Evolutionary conservation across 64 coral and sea anemone species (phyloP).

Genomic region (Dendrophyllia cribrosa): DNA sequence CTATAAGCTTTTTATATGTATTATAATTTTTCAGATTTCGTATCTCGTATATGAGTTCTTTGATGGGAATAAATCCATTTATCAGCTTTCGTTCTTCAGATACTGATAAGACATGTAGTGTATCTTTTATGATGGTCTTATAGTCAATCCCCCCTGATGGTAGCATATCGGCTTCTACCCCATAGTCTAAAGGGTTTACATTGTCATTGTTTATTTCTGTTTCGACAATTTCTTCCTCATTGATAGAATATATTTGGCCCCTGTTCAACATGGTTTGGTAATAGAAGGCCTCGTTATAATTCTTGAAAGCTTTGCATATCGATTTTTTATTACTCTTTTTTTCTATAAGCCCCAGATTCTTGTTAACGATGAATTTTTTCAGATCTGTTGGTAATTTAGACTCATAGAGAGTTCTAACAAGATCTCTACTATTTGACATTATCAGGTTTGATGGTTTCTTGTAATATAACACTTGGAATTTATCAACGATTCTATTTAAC

Average conservation of each 20-base stretch:
- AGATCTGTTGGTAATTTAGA: background rate
- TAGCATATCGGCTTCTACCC: constrained; percentile 29
- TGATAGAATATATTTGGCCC: no score
- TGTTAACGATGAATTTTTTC: constrained; percentile 39
- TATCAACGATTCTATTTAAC: no score
- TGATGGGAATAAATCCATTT: constrained; percentile 26
- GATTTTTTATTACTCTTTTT: constrained; percentile 45
- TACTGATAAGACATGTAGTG: constrained; percentile 2
- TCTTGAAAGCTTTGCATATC: constrained; percentile 38
- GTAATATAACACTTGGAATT: no score
- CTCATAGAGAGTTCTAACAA: no score
- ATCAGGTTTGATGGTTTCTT: no score
- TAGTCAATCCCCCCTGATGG: no score
- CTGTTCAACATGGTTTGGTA: constrained; percentile 27
- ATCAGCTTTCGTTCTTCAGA: constrained; percentile 18
- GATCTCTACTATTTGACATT: no score
- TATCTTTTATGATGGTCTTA: constrained; percentile 22
- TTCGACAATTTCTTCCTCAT: no score
- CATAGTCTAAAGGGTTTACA: constrained; percentile 19
- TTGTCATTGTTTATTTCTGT: no score
- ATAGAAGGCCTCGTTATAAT: no score
- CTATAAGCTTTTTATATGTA: background rate
- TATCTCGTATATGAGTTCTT: no score
- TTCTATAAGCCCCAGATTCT: constrained; percentile 23
- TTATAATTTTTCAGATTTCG: constrained; percentile 28